Evolutionary conservation across 2,888 invertebrate genomes (phyloP), one percentile per base, ranked within the genome.

Genomic region (Bellardia pandia): DNA sequence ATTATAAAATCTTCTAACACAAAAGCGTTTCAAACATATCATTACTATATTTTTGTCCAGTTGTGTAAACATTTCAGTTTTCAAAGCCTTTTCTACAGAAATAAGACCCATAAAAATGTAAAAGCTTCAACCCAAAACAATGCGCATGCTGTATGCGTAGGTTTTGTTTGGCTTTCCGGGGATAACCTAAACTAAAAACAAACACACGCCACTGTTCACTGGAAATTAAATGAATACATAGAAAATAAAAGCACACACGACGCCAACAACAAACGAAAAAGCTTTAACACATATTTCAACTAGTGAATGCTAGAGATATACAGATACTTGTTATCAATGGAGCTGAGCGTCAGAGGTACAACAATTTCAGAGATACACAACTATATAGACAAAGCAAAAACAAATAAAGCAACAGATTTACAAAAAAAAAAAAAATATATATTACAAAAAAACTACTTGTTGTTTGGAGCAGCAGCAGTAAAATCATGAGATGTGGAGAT

Each of bases 111-210:
- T 13, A 4, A 45, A 23, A 45, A 45, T 23, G 5, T 9, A 13
- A 78, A 79, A 86, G 86, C 82, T 83, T 71, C 9, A 23, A 66
- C 2, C 48, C 42, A 40, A 60, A n/a, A 11, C 9, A 69, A 83
- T 78, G 86, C 86, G 86, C 86, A 83, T 76, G 64, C 75, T 71
- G 71, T n/a, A 40, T 79, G 75, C 40, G 64, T 75, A 72, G 72
- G 68, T 64, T 53, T 30, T 42, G 9, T 13, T 11, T 14, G 13
- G 1, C 5, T 40, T 51, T 42, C 9, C 9, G 40, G 66, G 51
- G 58, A 23, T 30, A 6, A 66, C 37, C 45, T 1, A 0, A 30
- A 14, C 3, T 33, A 58, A 62, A 60, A 76, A 23, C n/a, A 48
- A 53, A 72, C 72, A 42, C 45, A 74, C 60, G 78, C 45, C 82